Evolutionary conservation across 64 coral and sea anemone genomes (phyloP), one percentile per base, ranked within the genome.

Genomic region (Astreopora myriophthalma): DNA sequence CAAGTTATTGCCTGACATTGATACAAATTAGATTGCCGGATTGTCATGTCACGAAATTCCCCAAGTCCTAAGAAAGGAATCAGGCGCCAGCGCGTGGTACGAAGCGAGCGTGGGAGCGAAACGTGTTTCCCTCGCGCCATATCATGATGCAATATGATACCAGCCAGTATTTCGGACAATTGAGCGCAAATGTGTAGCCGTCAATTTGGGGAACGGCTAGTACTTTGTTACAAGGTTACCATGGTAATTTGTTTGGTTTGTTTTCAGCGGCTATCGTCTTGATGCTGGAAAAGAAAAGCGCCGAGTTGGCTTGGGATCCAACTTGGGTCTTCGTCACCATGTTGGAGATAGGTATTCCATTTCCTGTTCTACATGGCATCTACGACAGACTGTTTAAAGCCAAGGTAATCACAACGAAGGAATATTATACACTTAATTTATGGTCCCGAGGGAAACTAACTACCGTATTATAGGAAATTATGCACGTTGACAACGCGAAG

Each of bases 311-410:
- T 51, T 96, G 90, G 91, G 97, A 99, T 23, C 79, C 90, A 58
- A 84, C 66, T 2, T 96, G 97, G 94, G 97, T 94, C 3, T 99
- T 99, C 48, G 68, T 85, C 48, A 91, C 97, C 2, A 82, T 99
- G 90, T 84, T 99, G 27, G 97, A 99, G 80, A 99, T 99, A 32
- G 97, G 97, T 20, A 94, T 99, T 34, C 90, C 91, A 3, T 95
- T 99, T 36, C 97, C 97, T 14, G 94, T 99, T 24, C 75, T 99
- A 1, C 97, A 99, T 69, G 91, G 90, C 16, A 95, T 99, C 30
- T 99, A 99, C 38, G 94, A 99, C 36, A 71, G 90, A 38, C 44
- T 99, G 36, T 99, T 99, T 48, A 96, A 99, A 40, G 87, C 97
- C 10, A 95, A 99, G 91, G 97, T 99, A 69, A 62, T 13, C 0